Percentiles rank a stretch among this genome's conserved stretches.
phyloP scores from a whole-genome alignment of 2,113 vertebrate genomes.

The Corydoras sp. region DNA sequence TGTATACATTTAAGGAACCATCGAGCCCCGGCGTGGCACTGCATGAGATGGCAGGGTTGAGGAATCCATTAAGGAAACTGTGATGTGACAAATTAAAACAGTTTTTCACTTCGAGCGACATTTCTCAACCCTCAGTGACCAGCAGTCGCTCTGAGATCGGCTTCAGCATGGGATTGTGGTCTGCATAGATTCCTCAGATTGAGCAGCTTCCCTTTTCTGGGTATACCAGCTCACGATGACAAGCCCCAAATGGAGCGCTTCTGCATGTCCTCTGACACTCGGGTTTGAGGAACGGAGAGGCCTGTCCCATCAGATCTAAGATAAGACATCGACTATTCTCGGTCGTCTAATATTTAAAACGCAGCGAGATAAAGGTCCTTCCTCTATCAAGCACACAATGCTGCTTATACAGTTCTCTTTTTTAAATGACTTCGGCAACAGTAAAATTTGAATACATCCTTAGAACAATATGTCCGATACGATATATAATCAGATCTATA shows the following conservation, averaged over 20 bases:
- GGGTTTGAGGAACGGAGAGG: constrained; percentile 29
- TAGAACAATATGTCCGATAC: no score
- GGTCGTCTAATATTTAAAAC: background rate
- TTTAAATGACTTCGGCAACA: constrained; percentile 1
- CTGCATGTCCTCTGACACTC: constrained; percentile 11
- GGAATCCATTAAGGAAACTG: no score
- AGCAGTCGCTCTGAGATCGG: constrained; percentile 40
- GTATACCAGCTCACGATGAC: constrained; percentile 55
- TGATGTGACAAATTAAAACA: background rate
- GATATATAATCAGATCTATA: no score
- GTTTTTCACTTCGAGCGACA: constrained; percentile 29
- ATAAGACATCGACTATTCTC: constrained; percentile 21
- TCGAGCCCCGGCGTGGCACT: no score
- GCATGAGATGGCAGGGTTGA: no score
- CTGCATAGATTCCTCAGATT: constrained; percentile 33
- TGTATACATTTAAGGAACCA: no score
- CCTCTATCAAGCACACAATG: constrained; percentile 2
- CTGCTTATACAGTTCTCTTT: constrained; percentile 28
- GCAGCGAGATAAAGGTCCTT: constrained; percentile 26
- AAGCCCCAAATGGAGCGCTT: constrained; percentile 36
- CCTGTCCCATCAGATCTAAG: constrained; percentile 32
- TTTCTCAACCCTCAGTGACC: constrained; percentile 42
- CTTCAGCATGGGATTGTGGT: constrained; percentile 40
- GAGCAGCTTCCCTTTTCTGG: constrained; percentile 52
- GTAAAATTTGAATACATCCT: no score